Evolutionary conservation across 2,797 vertebrate genomes (phyloP).

Genomic region (Nasua narica): DNA sequence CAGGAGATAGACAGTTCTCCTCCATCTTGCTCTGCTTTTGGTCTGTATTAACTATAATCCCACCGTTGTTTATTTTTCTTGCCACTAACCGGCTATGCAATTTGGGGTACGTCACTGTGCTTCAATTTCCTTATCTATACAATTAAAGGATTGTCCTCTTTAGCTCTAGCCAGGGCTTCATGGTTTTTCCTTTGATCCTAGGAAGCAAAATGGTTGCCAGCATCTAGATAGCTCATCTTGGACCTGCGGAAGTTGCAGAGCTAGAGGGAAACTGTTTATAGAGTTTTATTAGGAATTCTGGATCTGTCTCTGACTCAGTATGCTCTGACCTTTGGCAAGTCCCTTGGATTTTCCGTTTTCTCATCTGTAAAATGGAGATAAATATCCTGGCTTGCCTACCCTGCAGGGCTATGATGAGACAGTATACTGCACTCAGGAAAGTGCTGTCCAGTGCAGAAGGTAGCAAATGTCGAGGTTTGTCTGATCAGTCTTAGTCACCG

Average conservation of each 20-base stretch:
- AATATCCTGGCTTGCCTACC: background rate
- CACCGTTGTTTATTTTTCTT: background rate
- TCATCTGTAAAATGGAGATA: conserved; percentile 22
- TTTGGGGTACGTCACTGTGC: background rate
- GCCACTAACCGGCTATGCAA: background rate
- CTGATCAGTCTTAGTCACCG: background rate
- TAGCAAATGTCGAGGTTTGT: background rate
- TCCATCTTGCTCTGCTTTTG: background rate
- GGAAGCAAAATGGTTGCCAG: background rate
- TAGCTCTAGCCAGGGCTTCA: background rate
- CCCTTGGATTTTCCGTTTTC: background rate
- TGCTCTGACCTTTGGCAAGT: background rate
- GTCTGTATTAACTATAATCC: background rate
- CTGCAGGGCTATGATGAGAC: background rate
- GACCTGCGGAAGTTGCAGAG: background rate
- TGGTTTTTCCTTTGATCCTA: background rate
- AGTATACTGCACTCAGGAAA: background rate
- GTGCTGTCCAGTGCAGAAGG: background rate
- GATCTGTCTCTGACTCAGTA: background rate
- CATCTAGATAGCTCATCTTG: background rate
- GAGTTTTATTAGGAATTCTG: background rate
- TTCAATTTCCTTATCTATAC: background rate
- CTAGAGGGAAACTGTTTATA: background rate
- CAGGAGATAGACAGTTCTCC: background rate
- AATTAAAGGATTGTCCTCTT: background rate